A percentile compares a stretch with the other conserved stretches of the same genome.
Evolutionary conservation across 92 coral and sea anemone species (phyloP).

Genomic region (Paramuricea clavata): DNA sequence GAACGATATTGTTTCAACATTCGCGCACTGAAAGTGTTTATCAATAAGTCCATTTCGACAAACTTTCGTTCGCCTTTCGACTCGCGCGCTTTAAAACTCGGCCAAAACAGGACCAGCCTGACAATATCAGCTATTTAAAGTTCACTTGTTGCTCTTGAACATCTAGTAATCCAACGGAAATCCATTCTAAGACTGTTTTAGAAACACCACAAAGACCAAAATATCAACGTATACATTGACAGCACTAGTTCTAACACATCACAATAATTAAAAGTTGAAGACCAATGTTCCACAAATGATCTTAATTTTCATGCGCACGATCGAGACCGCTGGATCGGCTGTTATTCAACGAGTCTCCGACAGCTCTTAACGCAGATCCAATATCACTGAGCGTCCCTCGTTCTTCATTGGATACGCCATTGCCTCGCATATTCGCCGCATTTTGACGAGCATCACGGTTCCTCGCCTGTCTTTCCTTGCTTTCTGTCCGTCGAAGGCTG

Average conservation of each 20-base stretch:
- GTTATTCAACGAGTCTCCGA: slow-evolving; percentile 94
- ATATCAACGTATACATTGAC: background rate
- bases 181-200: background rate
- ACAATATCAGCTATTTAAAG: background rate
- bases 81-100: background rate
- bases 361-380: slow-evolving; percentile 87
- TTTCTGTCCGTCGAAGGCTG: slow-evolving; percentile 89
- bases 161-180: background rate
- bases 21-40: background rate
- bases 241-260: background rate
- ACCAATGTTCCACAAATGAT: slow-evolving; percentile 52
- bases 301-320: slow-evolving; percentile 50
- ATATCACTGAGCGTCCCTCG: slow-evolving; percentile 81
- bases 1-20: background rate
- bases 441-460: slow-evolving; percentile 62
- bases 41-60: background rate
- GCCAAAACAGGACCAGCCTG: background rate
- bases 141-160: background rate
- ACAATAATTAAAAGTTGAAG: background rate
- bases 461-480: slow-evolving; percentile 83
- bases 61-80: background rate
- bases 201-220: too few species aligned
- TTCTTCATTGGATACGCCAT: slow-evolving; percentile 62
- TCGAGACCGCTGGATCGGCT: slow-evolving; percentile 67
- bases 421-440: slow-evolving; percentile 69